phyloP scores from a whole-genome alignment of 1,140 invertebrate species.

The Apocrypta bakeri region DNA sequence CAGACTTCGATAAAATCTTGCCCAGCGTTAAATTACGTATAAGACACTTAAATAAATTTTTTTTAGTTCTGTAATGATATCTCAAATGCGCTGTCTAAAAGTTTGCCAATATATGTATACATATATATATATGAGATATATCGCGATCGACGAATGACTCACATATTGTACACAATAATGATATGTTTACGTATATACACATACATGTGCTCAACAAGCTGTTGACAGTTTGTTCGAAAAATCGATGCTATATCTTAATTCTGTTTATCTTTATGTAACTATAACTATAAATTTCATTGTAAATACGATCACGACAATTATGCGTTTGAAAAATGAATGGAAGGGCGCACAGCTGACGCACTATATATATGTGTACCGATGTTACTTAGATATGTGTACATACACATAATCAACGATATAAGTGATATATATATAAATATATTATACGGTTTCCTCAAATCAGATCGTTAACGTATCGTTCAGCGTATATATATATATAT shows the following conservation, averaged over 20 bases:
- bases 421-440: not conserved
- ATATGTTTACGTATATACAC: not conserved
- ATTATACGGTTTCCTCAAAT: too few relatives aligned
- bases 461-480: too few relatives aligned
- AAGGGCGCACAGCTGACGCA: not conserved
- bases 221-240: not conserved
- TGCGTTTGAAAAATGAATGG: not conserved
- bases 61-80: too few relatives aligned
- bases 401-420: not conserved
- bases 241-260: not conserved
- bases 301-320: not conserved
- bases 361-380: too few relatives aligned
- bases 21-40: too few relatives aligned
- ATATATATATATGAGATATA: not conserved
- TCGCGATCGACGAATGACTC: not conserved
- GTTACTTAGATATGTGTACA: not conserved
- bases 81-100: too few relatives aligned
- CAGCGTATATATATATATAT: not conserved
- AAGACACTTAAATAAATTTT: too few relatives aligned
- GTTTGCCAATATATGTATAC: too few relatives aligned
- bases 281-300: not conserved
- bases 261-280: not conserved
- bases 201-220: not conserved
- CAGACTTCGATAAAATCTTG: too few relatives aligned
- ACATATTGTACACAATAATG: not conserved